These are phyloP conservation scores for Lethrus apterus DNA, from an alignment of 1,140 invertebrate species.

Conservation along the genomic window DNA sequence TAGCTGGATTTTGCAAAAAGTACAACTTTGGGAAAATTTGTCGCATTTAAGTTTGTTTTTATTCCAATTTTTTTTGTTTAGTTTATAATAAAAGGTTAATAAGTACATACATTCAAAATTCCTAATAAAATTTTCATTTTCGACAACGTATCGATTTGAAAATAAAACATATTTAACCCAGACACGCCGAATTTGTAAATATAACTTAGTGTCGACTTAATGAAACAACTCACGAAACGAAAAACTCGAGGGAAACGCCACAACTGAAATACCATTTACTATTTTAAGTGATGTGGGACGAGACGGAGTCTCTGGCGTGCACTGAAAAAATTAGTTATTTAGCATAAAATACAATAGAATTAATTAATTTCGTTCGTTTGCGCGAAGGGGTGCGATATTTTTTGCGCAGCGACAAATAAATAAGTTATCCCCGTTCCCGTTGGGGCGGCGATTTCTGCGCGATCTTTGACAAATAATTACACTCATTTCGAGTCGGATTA, in stretches of 20 bases:
- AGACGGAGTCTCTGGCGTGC: conserved; percentile 23
- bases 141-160: too few species aligned
- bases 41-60: too few species aligned
- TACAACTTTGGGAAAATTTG: too few species aligned
- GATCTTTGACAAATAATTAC: conserved; percentile 21
- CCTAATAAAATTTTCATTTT: too few species aligned
- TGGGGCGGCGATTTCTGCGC: conserved; percentile 8
- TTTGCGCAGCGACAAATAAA: conserved; percentile 15
- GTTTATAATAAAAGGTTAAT: too few species aligned
- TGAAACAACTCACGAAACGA: conserved; percentile 13
- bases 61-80: too few species aligned
- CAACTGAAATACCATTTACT: conserved; percentile 29
- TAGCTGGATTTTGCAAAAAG: too few species aligned
- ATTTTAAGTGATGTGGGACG: conserved; percentile 30
- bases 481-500: conserved; percentile 24
- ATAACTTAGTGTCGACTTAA: conserved; percentile 13
- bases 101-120: too few species aligned
- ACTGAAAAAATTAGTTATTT: conserved; percentile 30
- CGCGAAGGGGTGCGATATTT: conserved; percentile 7
- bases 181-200: too few species aligned
- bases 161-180: too few species aligned
- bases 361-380: conserved; percentile 17
- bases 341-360: conserved; percentile 32
- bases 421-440: conserved; percentile 13
- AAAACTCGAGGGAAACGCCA: conserved; percentile 7